Percentiles rank a stretch among this genome's conserved stretches.
Conservation (phyloP, 2,888 invertebrate species). For the Anarsia innoxiella region DNA sequence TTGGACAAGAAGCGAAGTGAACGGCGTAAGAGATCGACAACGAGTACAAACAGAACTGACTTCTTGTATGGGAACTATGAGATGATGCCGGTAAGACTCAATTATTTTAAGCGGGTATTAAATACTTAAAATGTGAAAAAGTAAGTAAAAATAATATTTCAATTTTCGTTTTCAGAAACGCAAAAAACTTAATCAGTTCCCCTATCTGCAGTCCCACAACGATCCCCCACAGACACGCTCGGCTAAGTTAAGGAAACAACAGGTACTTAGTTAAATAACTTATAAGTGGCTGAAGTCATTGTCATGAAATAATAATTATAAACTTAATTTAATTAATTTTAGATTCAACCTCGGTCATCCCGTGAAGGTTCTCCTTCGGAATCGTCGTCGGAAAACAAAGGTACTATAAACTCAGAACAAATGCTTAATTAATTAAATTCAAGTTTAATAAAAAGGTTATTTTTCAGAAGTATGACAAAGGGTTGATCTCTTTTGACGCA, state of each 20-base stretch:
- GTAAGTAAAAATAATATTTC: neutral
- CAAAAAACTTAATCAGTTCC: conserved; percentile 62
- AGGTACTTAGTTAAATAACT: no score
- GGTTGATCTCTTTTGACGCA: no score
- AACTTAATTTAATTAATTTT: no score
- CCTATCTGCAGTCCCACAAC: conserved; percentile 59
- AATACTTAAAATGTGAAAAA: no score
- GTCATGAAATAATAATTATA: no score
- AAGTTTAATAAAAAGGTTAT: no score
- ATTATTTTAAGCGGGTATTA: no score
- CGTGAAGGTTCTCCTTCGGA: conserved; percentile 64
- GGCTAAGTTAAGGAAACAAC: conserved; percentile 75
- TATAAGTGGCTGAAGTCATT: no score
- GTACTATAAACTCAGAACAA: no score
- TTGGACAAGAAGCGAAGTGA: conserved; percentile 59
- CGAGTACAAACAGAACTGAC: conserved; percentile 58
- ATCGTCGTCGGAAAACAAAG: conserved; percentile 60
- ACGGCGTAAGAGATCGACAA: conserved; percentile 55
- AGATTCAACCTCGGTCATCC: conserved; percentile 55
- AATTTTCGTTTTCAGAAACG: conserved; percentile 52
- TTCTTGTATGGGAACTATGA: conserved; percentile 61
- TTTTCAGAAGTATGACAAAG: no score
- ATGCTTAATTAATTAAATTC: no score
- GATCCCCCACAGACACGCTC: conserved; percentile 72
- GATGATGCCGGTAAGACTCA: conserved; percentile 37